Conservation (phyloP, 1,140 invertebrate species). For the Battus philenor region DNA sequence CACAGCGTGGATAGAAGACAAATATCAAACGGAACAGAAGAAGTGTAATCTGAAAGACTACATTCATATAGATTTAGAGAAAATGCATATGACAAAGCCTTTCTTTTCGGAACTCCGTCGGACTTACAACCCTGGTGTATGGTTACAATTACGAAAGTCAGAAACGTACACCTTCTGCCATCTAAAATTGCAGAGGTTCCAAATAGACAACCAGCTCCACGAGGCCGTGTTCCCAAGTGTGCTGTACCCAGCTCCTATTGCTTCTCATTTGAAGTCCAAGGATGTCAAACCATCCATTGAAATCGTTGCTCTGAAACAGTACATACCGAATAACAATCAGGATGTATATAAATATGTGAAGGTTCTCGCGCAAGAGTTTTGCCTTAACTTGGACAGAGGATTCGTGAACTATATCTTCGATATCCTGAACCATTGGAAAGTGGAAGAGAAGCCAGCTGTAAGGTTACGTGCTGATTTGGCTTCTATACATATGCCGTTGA, state of each 20-base stretch:
- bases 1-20: constrained; percentile 88
- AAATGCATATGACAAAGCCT: constrained; percentile 92
- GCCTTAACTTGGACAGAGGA: constrained; percentile 84
- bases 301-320: constrained; percentile 79
- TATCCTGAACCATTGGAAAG: constrained; percentile 76
- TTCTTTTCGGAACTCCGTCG: constrained; percentile 87
- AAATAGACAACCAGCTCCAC: constrained; percentile 88
- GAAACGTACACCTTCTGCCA: constrained; percentile 82
- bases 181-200: constrained; percentile 79
- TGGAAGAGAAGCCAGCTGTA: constrained; percentile 74
- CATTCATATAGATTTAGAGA: constrained; percentile 86
- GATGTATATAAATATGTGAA: constrained; percentile 84
- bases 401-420: constrained; percentile 81
- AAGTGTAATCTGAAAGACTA: constrained; percentile 87
- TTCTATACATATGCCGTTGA: constrained; percentile 76
- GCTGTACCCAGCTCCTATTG: constrained; percentile 77
- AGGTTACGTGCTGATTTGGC: constrained; percentile 77
- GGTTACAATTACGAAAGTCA: constrained; percentile 84
- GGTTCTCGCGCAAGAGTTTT: constrained; percentile 83
- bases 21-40: constrained; percentile 81
- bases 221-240: constrained; percentile 87
- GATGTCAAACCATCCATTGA: constrained; percentile 82
- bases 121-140: constrained; percentile 85
- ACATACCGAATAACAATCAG: constrained; percentile 75
- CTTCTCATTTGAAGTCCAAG: constrained; percentile 46